A percentile compares a stretch with the other conserved stretches of the same genome.
phyloP scores from a whole-genome alignment of 37 sponge, comb jelly and placozoan species.

The Trichoplax adhaerens region DNA sequence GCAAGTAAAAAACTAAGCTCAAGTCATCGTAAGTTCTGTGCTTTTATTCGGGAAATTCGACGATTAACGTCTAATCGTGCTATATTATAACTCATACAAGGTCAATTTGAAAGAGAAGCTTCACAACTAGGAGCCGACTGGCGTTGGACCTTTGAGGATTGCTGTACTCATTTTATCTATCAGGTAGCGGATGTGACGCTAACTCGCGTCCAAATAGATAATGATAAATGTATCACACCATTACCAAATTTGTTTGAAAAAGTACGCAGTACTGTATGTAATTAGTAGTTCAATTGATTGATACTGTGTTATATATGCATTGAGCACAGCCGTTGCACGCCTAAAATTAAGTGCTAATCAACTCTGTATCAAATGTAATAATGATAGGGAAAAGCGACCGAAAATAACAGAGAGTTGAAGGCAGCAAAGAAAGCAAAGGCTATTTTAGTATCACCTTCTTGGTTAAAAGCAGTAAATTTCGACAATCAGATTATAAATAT shows the following conservation, averaged over 20 bases:
- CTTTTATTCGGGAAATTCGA: background rate
- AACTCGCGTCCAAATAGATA: too few species aligned
- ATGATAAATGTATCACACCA: too few species aligned
- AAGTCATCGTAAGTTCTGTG: too few species aligned
- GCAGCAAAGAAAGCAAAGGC: conserved; percentile 27
- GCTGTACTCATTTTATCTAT: conserved; percentile 42
- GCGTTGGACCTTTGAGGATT: conserved; percentile 12
- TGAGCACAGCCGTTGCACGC: too few species aligned
- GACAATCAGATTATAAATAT: background rate
- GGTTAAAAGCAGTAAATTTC: conserved; percentile 35
- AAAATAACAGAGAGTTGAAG: conserved; percentile 14
- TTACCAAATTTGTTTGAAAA: too few species aligned
- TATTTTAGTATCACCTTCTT: conserved; percentile 53
- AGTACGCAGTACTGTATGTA: too few species aligned
- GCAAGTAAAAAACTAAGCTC: conserved; percentile 36
- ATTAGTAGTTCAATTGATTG: too few species aligned
- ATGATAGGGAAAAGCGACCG: conserved; percentile 4
- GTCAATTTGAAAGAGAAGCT: conserved; percentile 28
- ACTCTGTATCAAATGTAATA: background rate
- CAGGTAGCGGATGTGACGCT: conserved; percentile 10
- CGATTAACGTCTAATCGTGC: background rate
- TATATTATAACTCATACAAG: conserved; percentile 8
- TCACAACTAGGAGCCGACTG: conserved; percentile 30
- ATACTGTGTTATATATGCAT: too few species aligned
- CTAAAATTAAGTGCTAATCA: too few species aligned